Evolutionary conservation across 1,140 invertebrate genomes (phyloP).

Genomic region (Lepidurus apus): DNA sequence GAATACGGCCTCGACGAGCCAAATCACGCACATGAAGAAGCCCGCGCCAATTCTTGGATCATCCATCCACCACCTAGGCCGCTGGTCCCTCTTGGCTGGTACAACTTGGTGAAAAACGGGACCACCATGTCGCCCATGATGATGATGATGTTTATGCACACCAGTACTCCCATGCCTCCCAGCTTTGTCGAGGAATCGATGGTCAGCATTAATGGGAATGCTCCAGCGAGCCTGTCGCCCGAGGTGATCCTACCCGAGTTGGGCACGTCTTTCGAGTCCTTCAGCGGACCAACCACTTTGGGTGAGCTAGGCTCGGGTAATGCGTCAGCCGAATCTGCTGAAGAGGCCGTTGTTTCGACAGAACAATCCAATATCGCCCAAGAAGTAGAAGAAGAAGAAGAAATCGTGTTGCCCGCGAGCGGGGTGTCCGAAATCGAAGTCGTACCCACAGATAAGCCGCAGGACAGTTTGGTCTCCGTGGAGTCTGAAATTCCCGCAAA

Average conservation of each 20-base stretch:
- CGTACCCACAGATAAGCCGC: neutral
- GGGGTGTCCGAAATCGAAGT: neutral
- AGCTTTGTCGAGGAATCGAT: neutral
- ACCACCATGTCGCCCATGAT: constrained; percentile 2
- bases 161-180: neutral
- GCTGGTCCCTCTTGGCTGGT: neutral
- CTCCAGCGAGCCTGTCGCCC: neutral
- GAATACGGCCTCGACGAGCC: neutral
- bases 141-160: neutral
- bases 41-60: neutral
- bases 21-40: neutral
- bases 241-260: neutral
- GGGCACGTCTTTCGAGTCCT: neutral
- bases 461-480: neutral
- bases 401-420: neutral
- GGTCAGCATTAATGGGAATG: neutral
- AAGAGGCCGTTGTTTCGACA: neutral
- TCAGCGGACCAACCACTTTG: neutral
- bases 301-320: neutral
- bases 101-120: neutral
- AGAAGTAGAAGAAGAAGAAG: neutral
- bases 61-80: neutral
- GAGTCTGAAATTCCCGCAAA: neutral
- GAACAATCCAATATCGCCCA: neutral
- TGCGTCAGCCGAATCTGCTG: neutral